Conservation (phyloP, 2,797 vertebrate genomes). For the Takifugu rubripes region DNA sequence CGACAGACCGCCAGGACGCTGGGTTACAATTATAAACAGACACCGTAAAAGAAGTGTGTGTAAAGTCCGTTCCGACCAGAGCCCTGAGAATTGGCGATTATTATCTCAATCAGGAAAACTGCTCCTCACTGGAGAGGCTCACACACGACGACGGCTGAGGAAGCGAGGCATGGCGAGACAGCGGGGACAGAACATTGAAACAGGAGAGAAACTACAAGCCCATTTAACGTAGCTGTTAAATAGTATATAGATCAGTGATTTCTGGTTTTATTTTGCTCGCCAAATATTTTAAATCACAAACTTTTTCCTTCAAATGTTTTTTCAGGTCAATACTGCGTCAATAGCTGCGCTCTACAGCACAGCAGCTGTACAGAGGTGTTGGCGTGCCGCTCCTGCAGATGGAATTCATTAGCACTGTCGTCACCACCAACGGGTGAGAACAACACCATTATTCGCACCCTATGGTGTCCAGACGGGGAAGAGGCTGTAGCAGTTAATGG, state of each 20-base stretch:
- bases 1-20: too few species aligned
- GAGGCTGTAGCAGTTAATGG: neutral
- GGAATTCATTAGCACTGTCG: constrained; percentile 51
- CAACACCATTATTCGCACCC: constrained; percentile 35
- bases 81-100: constrained; percentile 45
- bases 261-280: constrained; percentile 6
- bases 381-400: constrained; percentile 2
- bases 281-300: constrained; percentile 23
- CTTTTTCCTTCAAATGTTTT: constrained; percentile 1
- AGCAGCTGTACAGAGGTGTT: constrained; percentile 27
- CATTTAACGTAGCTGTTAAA: too few species aligned
- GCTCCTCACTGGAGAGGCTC: constrained; percentile 32
- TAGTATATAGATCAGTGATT: too few species aligned
- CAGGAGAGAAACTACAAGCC: constrained; percentile 1
- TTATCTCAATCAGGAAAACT: constrained; percentile 51
- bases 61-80: constrained; percentile 24
- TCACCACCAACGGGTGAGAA: constrained; percentile 25
- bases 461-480: constrained; percentile 15
- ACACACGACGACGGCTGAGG: constrained; percentile 8
- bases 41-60: neutral
- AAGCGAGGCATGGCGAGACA: neutral
- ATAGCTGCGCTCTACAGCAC: neutral
- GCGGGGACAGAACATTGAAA: constrained; percentile 5
- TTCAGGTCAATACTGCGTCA: too few species aligned
- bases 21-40: neutral